A percentile compares a stretch with the other conserved stretches of the same genome.
phyloP scores from a whole-genome alignment of 2,797 vertebrate genomes.

The Pelodytes ibericus region DNA sequence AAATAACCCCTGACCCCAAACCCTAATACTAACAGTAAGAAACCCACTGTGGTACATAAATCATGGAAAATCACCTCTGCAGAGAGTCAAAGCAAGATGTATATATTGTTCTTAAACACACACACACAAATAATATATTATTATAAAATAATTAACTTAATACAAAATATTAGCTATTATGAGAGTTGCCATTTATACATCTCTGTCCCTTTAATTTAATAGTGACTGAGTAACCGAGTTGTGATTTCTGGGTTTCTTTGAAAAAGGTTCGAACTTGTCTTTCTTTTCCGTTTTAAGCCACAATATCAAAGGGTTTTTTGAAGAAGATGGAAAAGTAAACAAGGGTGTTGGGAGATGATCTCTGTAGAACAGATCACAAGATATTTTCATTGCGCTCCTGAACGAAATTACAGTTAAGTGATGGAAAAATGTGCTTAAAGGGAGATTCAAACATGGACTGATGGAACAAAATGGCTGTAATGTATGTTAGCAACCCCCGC shows the following conservation, averaged over 20 bases:
- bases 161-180: too few relatives aligned
- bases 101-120: too few relatives aligned
- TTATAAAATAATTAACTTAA: too few relatives aligned
- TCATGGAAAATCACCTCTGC: too few relatives aligned
- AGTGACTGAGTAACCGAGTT: too few relatives aligned
- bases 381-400: slow-evolving; percentile 21
- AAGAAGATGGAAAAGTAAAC: neutral
- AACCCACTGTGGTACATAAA: too few relatives aligned
- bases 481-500: slow-evolving; percentile 20
- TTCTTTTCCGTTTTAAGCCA: slow-evolving; percentile 13
- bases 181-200: too few relatives aligned
- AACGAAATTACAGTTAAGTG: slow-evolving; percentile 15
- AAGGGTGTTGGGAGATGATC: neutral
- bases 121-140: too few relatives aligned
- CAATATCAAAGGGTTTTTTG: slow-evolving; percentile 22
- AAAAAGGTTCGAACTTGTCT: neutral
- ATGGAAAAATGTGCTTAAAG: slow-evolving; percentile 20
- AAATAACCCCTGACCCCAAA: too few relatives aligned
- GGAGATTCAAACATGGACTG: slow-evolving; percentile 17
- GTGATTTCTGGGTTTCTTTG: neutral
- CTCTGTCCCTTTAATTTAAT: too few relatives aligned
- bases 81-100: too few relatives aligned
- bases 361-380: slow-evolving; percentile 18
- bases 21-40: too few relatives aligned
- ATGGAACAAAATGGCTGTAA: slow-evolving; percentile 29